Percentiles rank a stretch among this genome's conserved stretches.
phyloP scores from a whole-genome alignment of 2,113 vertebrate species.

The Psophia crepitans region DNA sequence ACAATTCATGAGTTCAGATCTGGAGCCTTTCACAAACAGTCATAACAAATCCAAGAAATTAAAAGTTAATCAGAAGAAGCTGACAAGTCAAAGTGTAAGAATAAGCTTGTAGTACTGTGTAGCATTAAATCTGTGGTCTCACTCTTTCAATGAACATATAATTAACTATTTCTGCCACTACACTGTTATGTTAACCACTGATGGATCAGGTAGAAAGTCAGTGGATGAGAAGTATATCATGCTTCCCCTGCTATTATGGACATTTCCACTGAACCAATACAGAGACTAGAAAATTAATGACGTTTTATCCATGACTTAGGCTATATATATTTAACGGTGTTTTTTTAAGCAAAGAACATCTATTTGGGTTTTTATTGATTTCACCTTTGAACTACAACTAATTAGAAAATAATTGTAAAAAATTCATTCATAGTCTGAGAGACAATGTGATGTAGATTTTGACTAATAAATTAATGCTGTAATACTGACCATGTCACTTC shows the following conservation, averaged over 20 bases:
- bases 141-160: neutral
- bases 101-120: fast-evolving
- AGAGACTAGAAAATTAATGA: neutral
- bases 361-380: neutral
- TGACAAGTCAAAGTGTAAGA: neutral
- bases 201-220: neutral
- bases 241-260: neutral
- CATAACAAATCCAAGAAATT: neutral
- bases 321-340: neutral
- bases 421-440: neutral
- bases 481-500: neutral
- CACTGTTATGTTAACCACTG: neutral
- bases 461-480: neutral
- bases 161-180: neutral
- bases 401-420: neutral
- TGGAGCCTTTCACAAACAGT: neutral
- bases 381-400: neutral
- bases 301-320: neutral
- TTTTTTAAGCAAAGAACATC: neutral
- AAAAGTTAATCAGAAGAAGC: neutral
- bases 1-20: neutral
- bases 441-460: neutral
- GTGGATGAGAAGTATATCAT: neutral
- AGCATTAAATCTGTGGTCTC: neutral
- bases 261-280: neutral